phyloP scores from a whole-genome alignment of 2,888 invertebrate species.

The Eustalomyia histrio region DNA sequence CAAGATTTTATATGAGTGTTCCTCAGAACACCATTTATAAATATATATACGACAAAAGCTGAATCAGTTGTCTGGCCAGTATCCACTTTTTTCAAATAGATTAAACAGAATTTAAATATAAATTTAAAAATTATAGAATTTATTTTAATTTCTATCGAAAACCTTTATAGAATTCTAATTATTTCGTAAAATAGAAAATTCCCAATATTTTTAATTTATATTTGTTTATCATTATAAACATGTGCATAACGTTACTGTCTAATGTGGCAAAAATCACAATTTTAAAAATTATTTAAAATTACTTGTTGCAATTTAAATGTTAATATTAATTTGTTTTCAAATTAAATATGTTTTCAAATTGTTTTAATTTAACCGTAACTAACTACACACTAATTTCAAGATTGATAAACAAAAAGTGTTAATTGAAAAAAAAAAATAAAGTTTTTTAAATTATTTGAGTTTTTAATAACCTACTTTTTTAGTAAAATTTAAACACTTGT shows the following conservation, averaged over 20 bases:
- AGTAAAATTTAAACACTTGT: neutral
- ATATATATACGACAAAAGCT: no score
- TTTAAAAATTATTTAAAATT: neutral
- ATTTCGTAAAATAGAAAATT: neutral
- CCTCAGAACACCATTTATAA: no score
- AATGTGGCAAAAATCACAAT: neutral
- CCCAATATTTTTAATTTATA: neutral
- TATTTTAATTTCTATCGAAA: neutral
- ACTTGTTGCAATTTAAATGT: neutral
- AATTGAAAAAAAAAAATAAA: slow-evolving; percentile 7
- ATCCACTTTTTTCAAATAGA: no score
- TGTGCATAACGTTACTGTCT: no score
- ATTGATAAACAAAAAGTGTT: slow-evolving; percentile 37
- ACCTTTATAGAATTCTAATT: neutral
- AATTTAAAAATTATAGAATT: no score
- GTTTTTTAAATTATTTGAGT: neutral
- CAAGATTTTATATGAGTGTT: no score
- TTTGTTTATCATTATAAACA: no score
- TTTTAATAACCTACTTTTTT: neutral
- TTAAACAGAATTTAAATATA: no score
- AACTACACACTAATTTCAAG: slow-evolving; percentile 4
- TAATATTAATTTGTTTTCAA: neutral
- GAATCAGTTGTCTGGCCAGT: no score
- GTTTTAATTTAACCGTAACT: neutral
- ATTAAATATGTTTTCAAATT: neutral